Evolutionary conservation across 2,888 invertebrate species (phyloP).

Genomic region (Stramonita haemastoma): DNA sequence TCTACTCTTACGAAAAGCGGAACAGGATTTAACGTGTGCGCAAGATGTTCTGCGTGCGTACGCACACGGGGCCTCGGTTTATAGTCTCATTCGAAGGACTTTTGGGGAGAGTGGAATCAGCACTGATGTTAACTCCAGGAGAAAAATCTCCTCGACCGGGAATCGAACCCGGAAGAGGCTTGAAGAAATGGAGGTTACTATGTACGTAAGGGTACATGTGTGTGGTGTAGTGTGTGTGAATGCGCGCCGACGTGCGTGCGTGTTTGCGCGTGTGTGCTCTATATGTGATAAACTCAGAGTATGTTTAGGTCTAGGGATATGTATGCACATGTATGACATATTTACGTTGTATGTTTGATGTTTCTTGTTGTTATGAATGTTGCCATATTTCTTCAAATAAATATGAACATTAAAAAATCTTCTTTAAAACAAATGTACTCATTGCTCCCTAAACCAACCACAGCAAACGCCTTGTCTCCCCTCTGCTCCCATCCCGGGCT

Average conservation of each 20-base stretch:
- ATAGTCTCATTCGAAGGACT: too few species aligned
- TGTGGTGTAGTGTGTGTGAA: background rate
- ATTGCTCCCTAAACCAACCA: background rate
- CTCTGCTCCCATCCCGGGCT: slow-evolving; percentile 32
- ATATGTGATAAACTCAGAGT: background rate
- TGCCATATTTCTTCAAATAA: background rate
- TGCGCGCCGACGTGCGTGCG: slow-evolving; percentile 2
- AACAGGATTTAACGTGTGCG: too few species aligned
- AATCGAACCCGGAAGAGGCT: too few species aligned
- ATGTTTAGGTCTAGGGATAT: background rate
- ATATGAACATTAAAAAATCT: background rate
- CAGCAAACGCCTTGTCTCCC: slow-evolving; percentile 19
- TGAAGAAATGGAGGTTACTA: too few species aligned
- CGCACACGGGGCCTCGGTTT: too few species aligned
- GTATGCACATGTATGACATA: background rate
- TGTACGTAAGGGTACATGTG: too few species aligned
- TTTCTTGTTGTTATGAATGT: background rate
- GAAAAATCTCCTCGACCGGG: too few species aligned
- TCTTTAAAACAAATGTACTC: background rate
- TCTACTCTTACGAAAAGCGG: too few species aligned
- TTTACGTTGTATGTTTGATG: background rate
- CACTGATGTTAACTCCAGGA: too few species aligned
- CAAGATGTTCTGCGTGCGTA: too few species aligned
- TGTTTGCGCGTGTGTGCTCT: background rate
- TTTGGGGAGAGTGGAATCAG: too few species aligned